Conservation (phyloP, 2,888 invertebrate genomes). For the Pinctada fucata region DNA sequence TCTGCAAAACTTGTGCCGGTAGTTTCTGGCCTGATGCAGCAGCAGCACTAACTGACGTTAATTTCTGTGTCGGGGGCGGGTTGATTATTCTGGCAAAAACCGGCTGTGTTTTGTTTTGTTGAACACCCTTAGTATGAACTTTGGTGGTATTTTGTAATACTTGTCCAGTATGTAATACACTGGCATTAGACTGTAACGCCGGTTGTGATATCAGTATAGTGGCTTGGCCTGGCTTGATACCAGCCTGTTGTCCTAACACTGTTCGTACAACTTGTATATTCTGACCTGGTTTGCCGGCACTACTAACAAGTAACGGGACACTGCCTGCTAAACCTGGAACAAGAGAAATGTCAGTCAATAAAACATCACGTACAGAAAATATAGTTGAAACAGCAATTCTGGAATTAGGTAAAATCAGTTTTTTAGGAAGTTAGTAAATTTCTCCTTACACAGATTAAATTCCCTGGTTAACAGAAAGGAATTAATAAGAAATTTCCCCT, state of each 20-base stretch:
- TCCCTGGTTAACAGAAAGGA: too few relatives aligned
- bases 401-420: too few relatives aligned
- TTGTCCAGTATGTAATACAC: slow-evolving; percentile 58
- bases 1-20: slow-evolving; percentile 46
- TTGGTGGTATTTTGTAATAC: slow-evolving; percentile 58
- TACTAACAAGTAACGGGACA: slow-evolving; percentile 46
- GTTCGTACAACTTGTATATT: slow-evolving; percentile 73
- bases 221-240: slow-evolving; percentile 72
- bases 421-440: too few relatives aligned
- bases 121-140: slow-evolving; percentile 53
- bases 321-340: slow-evolving; percentile 38
- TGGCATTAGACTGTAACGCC: slow-evolving; percentile 54
- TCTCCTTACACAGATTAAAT: too few relatives aligned
- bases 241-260: slow-evolving; percentile 71
- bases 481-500: too few relatives aligned
- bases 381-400: too few relatives aligned
- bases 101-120: slow-evolving; percentile 67
- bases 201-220: slow-evolving; percentile 74
- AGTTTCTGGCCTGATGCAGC: slow-evolving; percentile 44
- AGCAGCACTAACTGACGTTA: slow-evolving; percentile 53
- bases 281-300: slow-evolving; percentile 62
- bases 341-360: not conserved
- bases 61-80: slow-evolving; percentile 69
- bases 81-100: slow-evolving; percentile 74
- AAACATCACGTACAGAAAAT: not conserved